Evolutionary conservation across 2,797 vertebrate genomes (phyloP).

Genomic region (Paramormyrops hopkinsi): DNA sequence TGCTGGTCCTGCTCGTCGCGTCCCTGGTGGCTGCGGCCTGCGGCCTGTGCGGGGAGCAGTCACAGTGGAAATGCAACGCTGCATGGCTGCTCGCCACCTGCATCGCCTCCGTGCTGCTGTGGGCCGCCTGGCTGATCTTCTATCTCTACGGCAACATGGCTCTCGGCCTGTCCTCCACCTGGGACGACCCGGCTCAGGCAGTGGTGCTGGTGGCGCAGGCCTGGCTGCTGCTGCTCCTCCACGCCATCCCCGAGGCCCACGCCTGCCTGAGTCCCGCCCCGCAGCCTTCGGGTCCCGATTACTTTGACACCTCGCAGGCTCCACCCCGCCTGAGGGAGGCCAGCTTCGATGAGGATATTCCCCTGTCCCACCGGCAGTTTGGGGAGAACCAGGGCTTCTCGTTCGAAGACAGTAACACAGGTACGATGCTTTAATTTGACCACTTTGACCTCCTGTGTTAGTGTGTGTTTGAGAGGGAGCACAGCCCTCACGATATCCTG

Average conservation of each 20-base stretch:
- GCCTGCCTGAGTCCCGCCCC: constrained; percentile 76
- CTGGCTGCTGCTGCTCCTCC: constrained; percentile 87
- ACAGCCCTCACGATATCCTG: not conserved
- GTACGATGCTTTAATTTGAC: not conserved
- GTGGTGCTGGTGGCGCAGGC: constrained; percentile 85
- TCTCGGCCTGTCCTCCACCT: constrained; percentile 69
- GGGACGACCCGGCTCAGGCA: constrained; percentile 84
- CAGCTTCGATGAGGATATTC: constrained; percentile 88
- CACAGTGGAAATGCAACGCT: constrained; percentile 82
- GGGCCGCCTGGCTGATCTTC: constrained; percentile 91
- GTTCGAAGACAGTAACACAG: constrained; percentile 84
- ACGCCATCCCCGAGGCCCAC: constrained; percentile 86
- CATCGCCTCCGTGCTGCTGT: constrained; percentile 79
- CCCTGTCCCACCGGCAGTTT: constrained; percentile 83
- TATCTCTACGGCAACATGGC: constrained; percentile 81
- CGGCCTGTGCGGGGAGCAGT: constrained; percentile 83
- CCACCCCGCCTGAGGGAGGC: constrained; percentile 88
- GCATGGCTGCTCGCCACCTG: constrained; percentile 78
- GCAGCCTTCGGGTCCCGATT: constrained; percentile 85
- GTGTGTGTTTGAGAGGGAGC: not conserved
- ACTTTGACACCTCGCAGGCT: constrained; percentile 91
- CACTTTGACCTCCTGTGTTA: not conserved
- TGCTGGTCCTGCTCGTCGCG: constrained; percentile 74
- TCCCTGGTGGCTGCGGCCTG: constrained; percentile 70
- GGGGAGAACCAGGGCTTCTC: constrained; percentile 94